Evolutionary conservation across 2,888 invertebrate species (phyloP).

Genomic region (Cataglyphis albicans): DNA sequence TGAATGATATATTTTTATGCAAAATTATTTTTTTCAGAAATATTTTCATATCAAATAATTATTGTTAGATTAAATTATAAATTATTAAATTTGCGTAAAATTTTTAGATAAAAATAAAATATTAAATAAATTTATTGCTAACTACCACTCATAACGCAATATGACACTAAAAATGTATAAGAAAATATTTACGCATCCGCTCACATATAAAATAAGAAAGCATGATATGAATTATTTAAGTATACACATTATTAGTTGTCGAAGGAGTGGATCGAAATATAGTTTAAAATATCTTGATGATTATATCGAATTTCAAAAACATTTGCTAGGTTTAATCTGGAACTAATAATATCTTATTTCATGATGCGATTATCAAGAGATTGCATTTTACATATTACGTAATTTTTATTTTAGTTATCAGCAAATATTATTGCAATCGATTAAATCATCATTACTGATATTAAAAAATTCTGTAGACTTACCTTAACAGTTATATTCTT

Average conservation of each 20-base stretch:
- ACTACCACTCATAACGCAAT: neutral
- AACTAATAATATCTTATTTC: conserved; percentile 65
- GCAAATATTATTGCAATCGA: neutral
- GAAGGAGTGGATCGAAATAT: neutral
- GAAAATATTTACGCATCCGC: neutral
- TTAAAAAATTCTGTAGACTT: neutral
- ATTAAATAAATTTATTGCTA: neutral
- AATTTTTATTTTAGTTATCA: neutral
- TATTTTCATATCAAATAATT: neutral
- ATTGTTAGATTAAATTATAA: neutral
- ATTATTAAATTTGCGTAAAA: neutral
- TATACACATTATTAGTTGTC: neutral
- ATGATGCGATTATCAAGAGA: conserved; percentile 51
- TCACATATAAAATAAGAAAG: neutral
- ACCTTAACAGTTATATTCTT: neutral
- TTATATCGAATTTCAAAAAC: conserved; percentile 64
- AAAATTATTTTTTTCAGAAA: neutral
- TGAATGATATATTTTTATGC: neutral
- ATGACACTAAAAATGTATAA: neutral
- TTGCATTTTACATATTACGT: conserved; percentile 42
- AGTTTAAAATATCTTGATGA: conserved; percentile 24
- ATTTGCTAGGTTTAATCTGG: conserved; percentile 34
- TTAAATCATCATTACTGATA: neutral
- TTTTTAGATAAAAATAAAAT: neutral
- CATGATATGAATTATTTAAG: neutral